Evolutionary conservation across 1,140 invertebrate species (phyloP).

Genomic region (Hesperophylax magnus): DNA sequence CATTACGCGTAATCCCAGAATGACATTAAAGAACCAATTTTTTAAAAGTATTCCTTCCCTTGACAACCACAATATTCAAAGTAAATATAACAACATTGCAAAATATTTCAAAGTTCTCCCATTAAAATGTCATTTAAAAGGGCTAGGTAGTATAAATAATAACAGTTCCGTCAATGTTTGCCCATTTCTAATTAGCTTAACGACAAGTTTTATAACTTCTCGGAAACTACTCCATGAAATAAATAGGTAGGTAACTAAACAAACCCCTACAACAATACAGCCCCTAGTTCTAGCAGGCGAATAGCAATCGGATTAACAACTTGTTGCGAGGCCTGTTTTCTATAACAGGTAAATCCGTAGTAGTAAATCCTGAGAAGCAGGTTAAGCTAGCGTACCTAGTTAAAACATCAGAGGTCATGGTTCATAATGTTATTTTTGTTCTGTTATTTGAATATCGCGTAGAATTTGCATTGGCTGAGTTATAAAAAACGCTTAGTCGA

Average conservation of each 20-base stretch:
- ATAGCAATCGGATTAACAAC: constrained; percentile 19
- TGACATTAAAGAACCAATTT: too few relatives aligned
- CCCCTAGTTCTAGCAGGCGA: not conserved
- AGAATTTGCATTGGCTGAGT: too few relatives aligned
- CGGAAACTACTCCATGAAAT: not conserved
- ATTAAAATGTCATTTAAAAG: constrained; percentile 8
- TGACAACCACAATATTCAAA: not conserved
- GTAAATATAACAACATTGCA: not conserved
- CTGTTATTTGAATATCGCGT: too few relatives aligned
- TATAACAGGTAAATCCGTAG: not conserved
- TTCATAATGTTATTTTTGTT: too few relatives aligned
- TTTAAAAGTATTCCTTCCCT: not conserved
- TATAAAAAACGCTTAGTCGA: too few relatives aligned
- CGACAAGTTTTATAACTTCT: not conserved
- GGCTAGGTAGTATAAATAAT: too few relatives aligned
- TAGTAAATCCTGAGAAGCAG: too few relatives aligned
- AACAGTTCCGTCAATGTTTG: constrained; percentile 10
- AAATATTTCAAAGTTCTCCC: not conserved
- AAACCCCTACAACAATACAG: too few relatives aligned
- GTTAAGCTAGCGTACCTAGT: too few relatives aligned
- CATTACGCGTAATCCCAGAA: too few relatives aligned
- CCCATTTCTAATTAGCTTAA: constrained; percentile 9
- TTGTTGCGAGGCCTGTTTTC: not conserved
- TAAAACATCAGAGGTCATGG: too few relatives aligned
- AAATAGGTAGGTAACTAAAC: too few relatives aligned